Percentiles rank a stretch among this genome's conserved stretches.
These are phyloP conservation scores for Leuciscus waleckii DNA, from an alignment of 2,797 vertebrate genomes.

Conservation along the genomic window DNA sequence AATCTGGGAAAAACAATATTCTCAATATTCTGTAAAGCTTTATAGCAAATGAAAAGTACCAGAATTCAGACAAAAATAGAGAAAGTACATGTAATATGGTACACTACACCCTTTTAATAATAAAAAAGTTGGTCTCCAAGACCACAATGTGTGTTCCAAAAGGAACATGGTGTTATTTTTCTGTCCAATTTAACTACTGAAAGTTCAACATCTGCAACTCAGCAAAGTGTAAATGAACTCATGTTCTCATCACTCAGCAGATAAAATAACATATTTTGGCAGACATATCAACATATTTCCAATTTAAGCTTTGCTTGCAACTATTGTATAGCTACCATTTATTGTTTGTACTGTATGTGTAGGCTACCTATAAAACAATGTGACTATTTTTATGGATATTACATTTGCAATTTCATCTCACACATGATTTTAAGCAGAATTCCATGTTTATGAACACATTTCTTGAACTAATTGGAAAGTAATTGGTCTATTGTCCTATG, in stretches of 20 bases:
- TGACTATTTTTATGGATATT: conserved; percentile 25
- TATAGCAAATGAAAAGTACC: not conserved
- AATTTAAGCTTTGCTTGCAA: conserved; percentile 66
- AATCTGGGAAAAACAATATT: not conserved
- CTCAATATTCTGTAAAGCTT: not conserved
- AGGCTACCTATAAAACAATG: conserved; percentile 57
- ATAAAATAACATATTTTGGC: conserved; percentile 64
- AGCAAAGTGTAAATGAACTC: conserved; percentile 65
- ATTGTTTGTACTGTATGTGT: conserved; percentile 42
- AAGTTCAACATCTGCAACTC: conserved; percentile 67
- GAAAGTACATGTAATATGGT: conserved; percentile 5
- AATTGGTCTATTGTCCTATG: not conserved
- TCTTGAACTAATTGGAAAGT: not conserved
- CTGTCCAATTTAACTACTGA: conserved; percentile 56
- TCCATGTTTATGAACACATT: not conserved
- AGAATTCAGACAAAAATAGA: not conserved
- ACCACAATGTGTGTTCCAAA: conserved; percentile 40
- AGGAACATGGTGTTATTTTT: conserved; percentile 46
- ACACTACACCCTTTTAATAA: conserved; percentile 9
- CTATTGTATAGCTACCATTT: conserved; percentile 58
- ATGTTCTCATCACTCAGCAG: conserved; percentile 71
- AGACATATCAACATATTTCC: conserved; percentile 58
- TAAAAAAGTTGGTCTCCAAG: conserved; percentile 14
- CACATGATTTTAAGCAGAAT: not conserved
- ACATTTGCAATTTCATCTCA: conserved; percentile 21